phyloP scores from a whole-genome alignment of 2,888 invertebrate species.

The Cataglyphis altisquamis region DNA sequence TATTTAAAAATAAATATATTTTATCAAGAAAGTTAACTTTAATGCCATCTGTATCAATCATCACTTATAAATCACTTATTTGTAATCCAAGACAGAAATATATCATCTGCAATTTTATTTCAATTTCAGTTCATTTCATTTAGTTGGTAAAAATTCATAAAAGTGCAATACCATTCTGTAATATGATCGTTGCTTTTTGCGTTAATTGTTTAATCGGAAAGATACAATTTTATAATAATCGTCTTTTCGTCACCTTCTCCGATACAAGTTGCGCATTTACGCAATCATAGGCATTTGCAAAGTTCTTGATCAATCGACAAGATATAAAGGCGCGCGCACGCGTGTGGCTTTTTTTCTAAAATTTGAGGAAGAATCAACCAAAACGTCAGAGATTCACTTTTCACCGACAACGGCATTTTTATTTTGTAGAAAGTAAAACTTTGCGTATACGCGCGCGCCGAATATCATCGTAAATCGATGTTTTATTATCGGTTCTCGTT shows the following conservation, averaged over 20 bases:
- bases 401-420: slow-evolving; percentile 3
- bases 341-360: slow-evolving; percentile 40
- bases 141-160: not conserved
- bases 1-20: not conserved
- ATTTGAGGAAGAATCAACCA: slow-evolving; percentile 5
- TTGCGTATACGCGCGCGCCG: not conserved
- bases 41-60: not conserved
- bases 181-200: not conserved
- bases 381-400: slow-evolving; percentile 40
- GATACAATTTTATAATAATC: slow-evolving; percentile 6
- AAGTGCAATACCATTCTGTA: not conserved
- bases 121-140: not conserved
- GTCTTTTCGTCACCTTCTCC: not conserved
- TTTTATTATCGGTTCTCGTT: slow-evolving; percentile 23
- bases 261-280: slow-evolving; percentile 22
- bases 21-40: not conserved
- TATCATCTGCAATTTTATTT: not conserved
- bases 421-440: slow-evolving; percentile 41
- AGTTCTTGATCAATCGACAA: slow-evolving; percentile 46
- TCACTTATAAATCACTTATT: not conserved
- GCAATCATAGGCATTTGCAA: slow-evolving; percentile 40
- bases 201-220: not conserved
- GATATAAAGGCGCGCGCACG: not conserved
- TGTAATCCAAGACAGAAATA: not conserved
- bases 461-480: slow-evolving; percentile 16